Base-by-base conservation (phyloP, 2,113 vertebrate genomes). In the Podarcis cretensis region DNA sequence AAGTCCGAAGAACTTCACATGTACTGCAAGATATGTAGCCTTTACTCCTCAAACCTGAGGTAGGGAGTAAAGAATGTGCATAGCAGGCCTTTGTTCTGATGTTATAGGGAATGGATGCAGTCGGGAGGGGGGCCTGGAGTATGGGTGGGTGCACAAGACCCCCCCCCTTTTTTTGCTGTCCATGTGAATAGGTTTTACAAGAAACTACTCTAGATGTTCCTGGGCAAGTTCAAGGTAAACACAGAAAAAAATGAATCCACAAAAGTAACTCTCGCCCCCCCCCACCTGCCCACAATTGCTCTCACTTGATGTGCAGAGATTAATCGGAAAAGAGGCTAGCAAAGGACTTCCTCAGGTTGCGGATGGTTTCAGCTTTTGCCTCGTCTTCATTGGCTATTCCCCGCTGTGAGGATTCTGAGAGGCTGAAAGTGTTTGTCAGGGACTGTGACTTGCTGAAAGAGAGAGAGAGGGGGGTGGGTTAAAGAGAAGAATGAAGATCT, bases 321-420 rank as follows among this genome's bases (percentile, higher is more conserved):
- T 98, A 99, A 95, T 99, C 99, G 0, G 99, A 99, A 97, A 99
- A 99, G 89, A 99, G 98, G 95, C 98, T 99, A 93, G 98, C 99
- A 54, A 99, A 99, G 68, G 99, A 99, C 96, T 99, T 99, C 79
- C 98, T 97, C 91, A 99, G 97, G 95, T 98, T 99, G 94, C 98
- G 98, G 95, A 99, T 99, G 96, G 98, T 99, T 93, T 99, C 98
- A 0, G 98, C 98, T 95, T 99, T 99, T 95, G 98, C 98, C 96
- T 99, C 98, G 0, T 99, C 99, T 81, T 99, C 99, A 0, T 93
- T 98, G 54, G 97, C 54, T 63, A 92, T 97, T 85, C 98, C 97
- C 3, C 97, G 95, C 83, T 95, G 97, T 91, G 98, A 86, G 1
- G 98, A 93, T 90, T 99, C 98, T 0, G 98, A 97, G 83, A 97